Evolutionary conservation across 2,113 vertebrate genomes (phyloP).

Genomic region (Corythornis madagascariensis): DNA sequence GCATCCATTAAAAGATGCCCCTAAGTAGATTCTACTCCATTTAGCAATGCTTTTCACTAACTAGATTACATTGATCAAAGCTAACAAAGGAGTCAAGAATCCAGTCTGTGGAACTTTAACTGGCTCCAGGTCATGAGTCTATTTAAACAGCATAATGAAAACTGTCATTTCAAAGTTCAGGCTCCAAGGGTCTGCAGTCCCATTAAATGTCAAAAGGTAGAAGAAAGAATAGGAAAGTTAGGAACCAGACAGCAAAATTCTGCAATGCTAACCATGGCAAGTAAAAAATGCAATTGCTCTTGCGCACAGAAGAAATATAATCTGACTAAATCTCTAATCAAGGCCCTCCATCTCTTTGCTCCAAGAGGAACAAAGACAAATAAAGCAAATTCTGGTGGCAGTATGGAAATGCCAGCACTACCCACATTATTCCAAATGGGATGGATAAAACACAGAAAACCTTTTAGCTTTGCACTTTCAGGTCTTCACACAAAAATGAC

Average conservation of each 20-base stretch:
- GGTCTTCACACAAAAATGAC: not conserved
- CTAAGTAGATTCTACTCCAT: constrained; percentile 37
- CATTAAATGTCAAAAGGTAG: constrained; percentile 26
- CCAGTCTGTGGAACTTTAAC: constrained; percentile 3
- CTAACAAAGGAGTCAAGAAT: constrained; percentile 29
- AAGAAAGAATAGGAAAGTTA: not conserved
- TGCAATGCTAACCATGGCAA: not conserved
- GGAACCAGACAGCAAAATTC: not conserved
- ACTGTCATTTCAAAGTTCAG: constrained; percentile 9
- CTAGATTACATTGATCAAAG: constrained; percentile 57
- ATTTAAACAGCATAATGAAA: not conserved
- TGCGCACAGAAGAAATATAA: not conserved
- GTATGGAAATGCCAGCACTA: not conserved
- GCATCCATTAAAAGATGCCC: constrained; percentile 28
- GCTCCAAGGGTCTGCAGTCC: not conserved
- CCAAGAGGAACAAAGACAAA: not conserved
- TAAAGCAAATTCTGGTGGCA: not conserved
- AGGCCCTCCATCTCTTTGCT: not conserved
- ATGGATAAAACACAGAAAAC: not conserved
- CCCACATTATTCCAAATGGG: accelerated
- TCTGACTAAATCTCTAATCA: not conserved
- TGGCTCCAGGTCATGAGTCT: constrained; percentile 30
- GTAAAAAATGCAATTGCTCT: not conserved
- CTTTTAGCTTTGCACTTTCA: not conserved
- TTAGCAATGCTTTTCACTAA: constrained; percentile 47